A percentile compares a stretch with the other conserved stretches of the same genome.
Conservation (phyloP, 2,113 vertebrate species). For the Mellivora capensis region DNA sequence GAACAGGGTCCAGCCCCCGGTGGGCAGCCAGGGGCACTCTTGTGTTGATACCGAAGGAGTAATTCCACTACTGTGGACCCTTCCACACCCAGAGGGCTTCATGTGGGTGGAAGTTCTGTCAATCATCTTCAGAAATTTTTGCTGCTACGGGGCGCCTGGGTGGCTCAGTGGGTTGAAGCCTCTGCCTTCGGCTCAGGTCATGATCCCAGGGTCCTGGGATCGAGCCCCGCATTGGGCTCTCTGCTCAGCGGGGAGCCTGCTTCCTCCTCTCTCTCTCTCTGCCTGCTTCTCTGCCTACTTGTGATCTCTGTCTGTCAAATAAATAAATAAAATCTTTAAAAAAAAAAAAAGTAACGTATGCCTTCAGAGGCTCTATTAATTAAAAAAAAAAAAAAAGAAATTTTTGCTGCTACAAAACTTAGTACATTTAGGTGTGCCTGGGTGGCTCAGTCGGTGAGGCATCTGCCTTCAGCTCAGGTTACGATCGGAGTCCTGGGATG, state of each 20-base stretch:
- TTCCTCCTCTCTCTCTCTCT: neutral
- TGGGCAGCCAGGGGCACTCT: accelerated
- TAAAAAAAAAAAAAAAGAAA: too few species aligned
- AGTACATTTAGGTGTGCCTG: neutral
- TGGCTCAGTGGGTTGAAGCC: neutral
- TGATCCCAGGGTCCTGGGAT: neutral
- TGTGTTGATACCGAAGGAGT: neutral
- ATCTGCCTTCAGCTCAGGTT: neutral
- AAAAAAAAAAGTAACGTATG: too few species aligned
- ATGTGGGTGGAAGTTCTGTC: neutral
- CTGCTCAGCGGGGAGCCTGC: neutral
- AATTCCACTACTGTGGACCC: neutral
- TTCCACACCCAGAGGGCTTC: neutral
- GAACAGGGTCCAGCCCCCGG: neutral
- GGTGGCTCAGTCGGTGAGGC: neutral
- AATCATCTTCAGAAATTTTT: neutral
- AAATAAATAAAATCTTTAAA: too few species aligned
- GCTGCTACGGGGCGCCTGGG: neutral
- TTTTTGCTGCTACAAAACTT: neutral
- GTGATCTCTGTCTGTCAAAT: too few species aligned
- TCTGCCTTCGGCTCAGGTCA: neutral
- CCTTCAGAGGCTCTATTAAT: too few species aligned
- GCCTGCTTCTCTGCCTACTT: too few species aligned
- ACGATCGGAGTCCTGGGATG: neutral
- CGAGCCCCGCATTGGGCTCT: neutral